Evolutionary conservation across 1,140 invertebrate genomes (phyloP), one percentile per base, ranked within the genome.

Genomic region (Heliconius congener): DNA sequence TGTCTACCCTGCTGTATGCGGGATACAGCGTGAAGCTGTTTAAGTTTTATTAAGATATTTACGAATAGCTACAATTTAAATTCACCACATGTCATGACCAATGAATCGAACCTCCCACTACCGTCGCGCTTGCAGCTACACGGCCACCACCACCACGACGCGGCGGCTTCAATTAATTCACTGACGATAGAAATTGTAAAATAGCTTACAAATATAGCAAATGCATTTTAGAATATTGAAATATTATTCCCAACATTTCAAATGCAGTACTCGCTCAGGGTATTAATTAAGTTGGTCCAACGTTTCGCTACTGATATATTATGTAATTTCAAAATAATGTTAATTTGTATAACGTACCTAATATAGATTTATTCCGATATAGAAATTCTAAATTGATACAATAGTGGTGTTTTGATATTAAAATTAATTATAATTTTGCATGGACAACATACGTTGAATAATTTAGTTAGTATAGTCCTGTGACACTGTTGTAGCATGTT

Each of bases 271-370:
- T 57, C 60, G 60, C 27, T 66, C 60, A 16, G n/a, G 27, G 23
- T 66, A 66, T 66, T 66, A 66, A 66, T 66, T 66, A 60, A 60
- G 55, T 60, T 66, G 27, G 60, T 66, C 27, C 13, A 66, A 66
- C 60, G 60, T 66, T 66, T 30, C 60, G 23, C 60, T 30, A 27
- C 13, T 66, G 23, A 66, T 66, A 13, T 66, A 66, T 66, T 30
- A 66, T 66, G 60, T 66, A 30, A 66, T 66, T 66, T 30, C 60
- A 66, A 66, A 66, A 66, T 66, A 66, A 13, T 30, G 27, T 16
- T 30, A 13, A 30, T 66, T 27, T 66, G 4, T 46, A 46, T 16
- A 46, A 46, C 42, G 3, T 46, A 46, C 13, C 30, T 30, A 8
- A 57, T 57, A 23, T 23, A 57, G 55, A 27, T 27, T 57, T 57